Percentiles rank a stretch among this genome's conserved stretches.
Evolutionary conservation across 2,113 vertebrate genomes (phyloP).

Genomic region (Centropus bengalensis): DNA sequence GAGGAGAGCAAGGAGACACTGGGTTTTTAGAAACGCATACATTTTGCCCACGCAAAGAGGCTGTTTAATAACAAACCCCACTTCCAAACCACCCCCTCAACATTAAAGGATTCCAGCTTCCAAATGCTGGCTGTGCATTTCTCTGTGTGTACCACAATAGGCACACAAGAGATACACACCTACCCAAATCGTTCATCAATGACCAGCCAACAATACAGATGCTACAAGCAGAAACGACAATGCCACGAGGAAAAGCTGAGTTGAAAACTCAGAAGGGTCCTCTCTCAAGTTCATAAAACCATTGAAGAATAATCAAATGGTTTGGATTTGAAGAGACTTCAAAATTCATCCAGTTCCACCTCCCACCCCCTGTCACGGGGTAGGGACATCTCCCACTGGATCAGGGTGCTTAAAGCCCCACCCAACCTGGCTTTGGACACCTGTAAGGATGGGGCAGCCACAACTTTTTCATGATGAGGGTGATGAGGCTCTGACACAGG

Average conservation of each 20-base stretch:
- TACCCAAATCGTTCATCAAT: accelerated
- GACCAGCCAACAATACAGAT: not conserved
- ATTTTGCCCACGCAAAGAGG: not conserved
- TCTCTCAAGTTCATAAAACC: not conserved
- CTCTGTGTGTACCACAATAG: accelerated
- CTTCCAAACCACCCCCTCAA: not conserved
- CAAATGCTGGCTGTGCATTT: not conserved
- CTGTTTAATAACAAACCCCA: not conserved
- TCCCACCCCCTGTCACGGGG: too few species aligned
- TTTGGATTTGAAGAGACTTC: too few species aligned
- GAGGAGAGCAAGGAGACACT: not conserved
- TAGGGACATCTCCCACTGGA: too few species aligned
- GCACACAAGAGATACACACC: not conserved
- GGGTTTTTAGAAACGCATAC: not conserved
- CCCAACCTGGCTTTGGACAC: too few species aligned
- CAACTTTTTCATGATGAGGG: too few species aligned
- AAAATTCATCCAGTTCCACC: too few species aligned
- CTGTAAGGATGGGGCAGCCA: too few species aligned
- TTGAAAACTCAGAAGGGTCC: not conserved
- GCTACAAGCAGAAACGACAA: accelerated
- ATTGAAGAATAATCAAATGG: too few species aligned
- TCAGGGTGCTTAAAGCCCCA: too few species aligned
- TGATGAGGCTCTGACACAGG: too few species aligned
- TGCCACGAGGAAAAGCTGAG: accelerated
- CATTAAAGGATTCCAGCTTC: not conserved